Conservation (phyloP, 2,888 invertebrate species). For the Tetrapedia diversipes region DNA sequence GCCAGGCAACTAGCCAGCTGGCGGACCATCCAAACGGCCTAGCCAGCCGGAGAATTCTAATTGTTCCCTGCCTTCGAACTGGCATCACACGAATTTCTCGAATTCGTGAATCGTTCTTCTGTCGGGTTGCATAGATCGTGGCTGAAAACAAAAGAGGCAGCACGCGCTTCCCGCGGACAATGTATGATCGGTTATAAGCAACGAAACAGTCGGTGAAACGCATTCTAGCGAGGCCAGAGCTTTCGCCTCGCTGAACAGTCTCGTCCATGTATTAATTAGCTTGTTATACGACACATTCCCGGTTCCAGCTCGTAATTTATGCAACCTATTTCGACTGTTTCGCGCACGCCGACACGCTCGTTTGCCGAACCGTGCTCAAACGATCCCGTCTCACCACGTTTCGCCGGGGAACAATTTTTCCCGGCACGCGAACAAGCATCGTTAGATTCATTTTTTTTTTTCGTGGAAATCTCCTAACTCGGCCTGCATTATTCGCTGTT, state of each 20-base stretch:
- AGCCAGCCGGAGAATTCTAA: slow-evolving; percentile 35
- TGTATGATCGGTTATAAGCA: slow-evolving; percentile 61
- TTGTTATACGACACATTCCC: slow-evolving; percentile 76
- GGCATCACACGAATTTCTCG: slow-evolving; percentile 47
- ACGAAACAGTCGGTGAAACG: slow-evolving; percentile 68
- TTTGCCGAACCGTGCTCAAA: slow-evolving; percentile 4
- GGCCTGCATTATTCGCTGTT: neutral
- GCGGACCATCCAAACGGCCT: neutral
- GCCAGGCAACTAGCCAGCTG: neutral
- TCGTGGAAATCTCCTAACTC: neutral
- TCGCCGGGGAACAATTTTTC: neutral
- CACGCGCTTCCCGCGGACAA: slow-evolving; percentile 60
- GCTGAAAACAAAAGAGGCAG: slow-evolving; percentile 62
- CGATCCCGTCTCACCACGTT: slow-evolving; percentile 8
- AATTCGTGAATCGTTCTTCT: slow-evolving; percentile 58
- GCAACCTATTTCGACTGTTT: slow-evolving; percentile 66
- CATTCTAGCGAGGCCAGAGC: slow-evolving; percentile 62
- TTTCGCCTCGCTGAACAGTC: slow-evolving; percentile 62
- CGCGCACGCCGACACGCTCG: slow-evolving; percentile 47
- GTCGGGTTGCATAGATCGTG: slow-evolving; percentile 51
- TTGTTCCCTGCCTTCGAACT: slow-evolving; percentile 29
- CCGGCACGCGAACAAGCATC: neutral
- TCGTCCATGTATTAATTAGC: slow-evolving; percentile 79
- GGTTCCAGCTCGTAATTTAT: slow-evolving; percentile 68
- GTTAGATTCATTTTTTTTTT: neutral